These are phyloP conservation scores for Decapterus maruadsi DNA, from an alignment of 2,797 vertebrate species.

Conservation along the genomic window DNA sequence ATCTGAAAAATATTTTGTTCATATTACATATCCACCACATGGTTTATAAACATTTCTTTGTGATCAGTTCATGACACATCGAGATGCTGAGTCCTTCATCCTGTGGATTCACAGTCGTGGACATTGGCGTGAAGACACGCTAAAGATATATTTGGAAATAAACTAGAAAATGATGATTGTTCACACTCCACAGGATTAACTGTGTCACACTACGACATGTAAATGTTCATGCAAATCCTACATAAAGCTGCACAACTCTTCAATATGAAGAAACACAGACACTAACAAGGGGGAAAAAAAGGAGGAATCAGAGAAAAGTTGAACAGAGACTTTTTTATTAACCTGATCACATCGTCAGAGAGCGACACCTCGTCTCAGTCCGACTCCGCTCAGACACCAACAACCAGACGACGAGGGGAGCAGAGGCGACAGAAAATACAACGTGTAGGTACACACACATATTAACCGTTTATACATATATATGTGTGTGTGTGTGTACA, in stretches of 20 bases:
- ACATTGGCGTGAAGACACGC: too few species aligned
- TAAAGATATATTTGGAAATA: too few species aligned
- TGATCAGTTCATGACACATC: too few species aligned
- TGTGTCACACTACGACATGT: neutral
- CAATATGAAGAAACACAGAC: slow-evolving; percentile 5
- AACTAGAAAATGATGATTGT: too few species aligned
- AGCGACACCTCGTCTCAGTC: neutral
- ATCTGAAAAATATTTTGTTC: too few species aligned
- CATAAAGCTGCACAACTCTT: neutral
- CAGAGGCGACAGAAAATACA: slow-evolving; percentile 21
- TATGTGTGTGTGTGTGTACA: slow-evolving; percentile 9
- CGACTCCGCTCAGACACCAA: slow-evolving; percentile 39
- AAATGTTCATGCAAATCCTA: too few species aligned
- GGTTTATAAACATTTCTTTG: too few species aligned
- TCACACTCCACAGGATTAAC: too few species aligned
- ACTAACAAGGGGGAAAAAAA: too few species aligned
- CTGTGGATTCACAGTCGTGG: too few species aligned
- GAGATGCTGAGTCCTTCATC: too few species aligned
- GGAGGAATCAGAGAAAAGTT: neutral
- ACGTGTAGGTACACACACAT: slow-evolving; percentile 24
- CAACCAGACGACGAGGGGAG: slow-evolving; percentile 28
- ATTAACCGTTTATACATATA: slow-evolving; percentile 26
- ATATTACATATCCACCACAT: too few species aligned
- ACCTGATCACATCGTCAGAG: slow-evolving; percentile 32
- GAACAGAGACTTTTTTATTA: slow-evolving; percentile 62